Percentiles rank a stretch among this genome's conserved stretches.
Evolutionary conservation across 2,113 vertebrate species (phyloP).

Genomic region (Steatornis caripensis): DNA sequence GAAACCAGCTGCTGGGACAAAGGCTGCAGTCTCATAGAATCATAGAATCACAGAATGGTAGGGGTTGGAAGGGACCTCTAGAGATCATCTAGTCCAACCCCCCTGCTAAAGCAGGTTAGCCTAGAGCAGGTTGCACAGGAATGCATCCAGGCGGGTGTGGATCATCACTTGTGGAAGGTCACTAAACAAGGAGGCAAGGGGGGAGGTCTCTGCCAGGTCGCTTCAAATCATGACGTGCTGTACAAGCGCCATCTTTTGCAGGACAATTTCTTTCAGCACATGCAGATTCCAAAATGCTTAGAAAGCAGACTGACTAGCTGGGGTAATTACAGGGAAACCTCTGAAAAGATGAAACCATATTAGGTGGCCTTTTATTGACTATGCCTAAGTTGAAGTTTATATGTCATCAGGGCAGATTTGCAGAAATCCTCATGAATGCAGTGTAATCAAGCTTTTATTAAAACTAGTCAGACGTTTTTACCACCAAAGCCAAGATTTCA

Average conservation of each 20-base stretch:
- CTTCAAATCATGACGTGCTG: not conserved
- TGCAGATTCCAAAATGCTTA: not conserved
- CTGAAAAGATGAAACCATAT: constrained; percentile 6
- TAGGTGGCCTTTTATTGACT: constrained; percentile 29
- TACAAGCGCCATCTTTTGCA: not conserved
- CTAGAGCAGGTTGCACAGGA: too few species aligned
- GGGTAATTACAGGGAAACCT: not conserved
- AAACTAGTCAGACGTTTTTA: constrained; percentile 7
- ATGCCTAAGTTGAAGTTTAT: constrained; percentile 25
- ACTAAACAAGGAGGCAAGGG: not conserved
- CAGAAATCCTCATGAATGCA: constrained; percentile 19
- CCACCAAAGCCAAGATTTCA: constrained; percentile 32
- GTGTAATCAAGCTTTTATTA: constrained; percentile 30
- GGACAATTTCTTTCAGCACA: not conserved
- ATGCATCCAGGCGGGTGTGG: too few species aligned
- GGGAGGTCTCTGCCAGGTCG: not conserved
- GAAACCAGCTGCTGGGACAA: constrained; percentile 14
- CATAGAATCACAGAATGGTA: too few species aligned
- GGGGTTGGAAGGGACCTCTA: too few species aligned
- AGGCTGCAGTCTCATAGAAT: not conserved
- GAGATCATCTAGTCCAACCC: too few species aligned
- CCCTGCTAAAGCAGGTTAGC: too few species aligned
- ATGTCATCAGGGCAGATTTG: constrained; percentile 36
- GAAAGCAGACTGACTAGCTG: not conserved
- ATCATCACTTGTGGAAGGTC: not conserved